Percentiles rank a stretch among this genome's conserved stretches.
These are phyloP conservation scores for Anableps anableps DNA, from an alignment of 2,797 vertebrate genomes.

Conservation along the genomic window DNA sequence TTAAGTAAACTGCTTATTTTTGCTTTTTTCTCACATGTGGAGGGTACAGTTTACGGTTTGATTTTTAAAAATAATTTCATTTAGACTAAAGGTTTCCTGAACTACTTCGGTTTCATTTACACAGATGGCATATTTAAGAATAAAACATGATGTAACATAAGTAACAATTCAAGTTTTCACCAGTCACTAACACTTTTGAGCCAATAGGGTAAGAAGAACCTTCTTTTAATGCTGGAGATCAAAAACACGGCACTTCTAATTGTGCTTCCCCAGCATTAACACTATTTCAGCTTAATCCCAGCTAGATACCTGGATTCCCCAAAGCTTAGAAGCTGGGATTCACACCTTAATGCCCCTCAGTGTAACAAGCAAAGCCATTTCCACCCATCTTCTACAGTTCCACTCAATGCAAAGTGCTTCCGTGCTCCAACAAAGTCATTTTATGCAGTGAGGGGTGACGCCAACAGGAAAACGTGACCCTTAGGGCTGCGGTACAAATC, in stretches of 20 bases:
- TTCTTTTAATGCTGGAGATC: constrained; percentile 33
- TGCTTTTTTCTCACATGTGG: neutral
- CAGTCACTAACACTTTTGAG: constrained; percentile 38
- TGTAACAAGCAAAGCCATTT: constrained; percentile 55
- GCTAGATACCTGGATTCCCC: constrained; percentile 67
- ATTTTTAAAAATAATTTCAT: neutral
- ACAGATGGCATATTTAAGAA: neutral
- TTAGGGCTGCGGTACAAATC: constrained; percentile 43
- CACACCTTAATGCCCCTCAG: constrained; percentile 56
- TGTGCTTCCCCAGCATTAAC: constrained; percentile 71
- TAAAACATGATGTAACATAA: neutral
- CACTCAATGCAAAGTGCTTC: constrained; percentile 46
- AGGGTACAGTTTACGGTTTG: neutral
- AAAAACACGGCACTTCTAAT: constrained; percentile 72
- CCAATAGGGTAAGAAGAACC: constrained; percentile 10
- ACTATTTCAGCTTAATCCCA: constrained; percentile 71
- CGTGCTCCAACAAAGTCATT: constrained; percentile 48
- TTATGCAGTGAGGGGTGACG: constrained; percentile 53
- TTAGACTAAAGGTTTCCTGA: too few relatives aligned
- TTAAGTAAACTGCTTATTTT: neutral
- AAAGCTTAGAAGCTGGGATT: constrained; percentile 69
- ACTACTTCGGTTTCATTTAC: neutral
- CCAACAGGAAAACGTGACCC: constrained; percentile 39
- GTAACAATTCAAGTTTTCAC: constrained; percentile 7
- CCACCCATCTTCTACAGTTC: constrained; percentile 43